Evolutionary conservation across 2,797 vertebrate genomes (phyloP).

Genomic region (Parauchenoglanis punctatus): DNA sequence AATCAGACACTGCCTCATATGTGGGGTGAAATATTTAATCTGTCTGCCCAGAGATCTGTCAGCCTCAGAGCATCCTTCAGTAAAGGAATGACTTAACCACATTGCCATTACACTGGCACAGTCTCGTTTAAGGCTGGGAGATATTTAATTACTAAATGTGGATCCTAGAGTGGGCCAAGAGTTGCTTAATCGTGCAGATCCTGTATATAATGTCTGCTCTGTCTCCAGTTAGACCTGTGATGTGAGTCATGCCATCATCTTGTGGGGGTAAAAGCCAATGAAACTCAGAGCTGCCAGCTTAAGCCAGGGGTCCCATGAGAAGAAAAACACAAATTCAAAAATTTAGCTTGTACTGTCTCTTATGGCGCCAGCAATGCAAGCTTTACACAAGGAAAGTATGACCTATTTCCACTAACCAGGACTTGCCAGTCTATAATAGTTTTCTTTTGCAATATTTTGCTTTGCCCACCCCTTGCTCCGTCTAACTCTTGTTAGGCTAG

Average conservation of each 20-base stretch:
- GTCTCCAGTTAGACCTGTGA: constrained; percentile 60
- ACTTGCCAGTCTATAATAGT: constrained; percentile 59
- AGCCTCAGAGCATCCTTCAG: constrained; percentile 59
- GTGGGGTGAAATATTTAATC: constrained; percentile 47
- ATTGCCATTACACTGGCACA: constrained; percentile 48
- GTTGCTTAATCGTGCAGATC: constrained; percentile 70
- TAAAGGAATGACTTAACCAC: constrained; percentile 54
- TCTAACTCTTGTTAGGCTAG: constrained; percentile 25
- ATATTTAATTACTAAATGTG: constrained; percentile 71
- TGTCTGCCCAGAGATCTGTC: constrained; percentile 54
- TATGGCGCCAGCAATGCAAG: constrained; percentile 57
- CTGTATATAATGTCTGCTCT: constrained; percentile 71
- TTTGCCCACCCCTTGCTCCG: constrained; percentile 43
- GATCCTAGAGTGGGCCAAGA: constrained; percentile 64
- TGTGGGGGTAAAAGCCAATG: constrained; percentile 62
- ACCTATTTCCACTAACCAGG: constrained; percentile 61
- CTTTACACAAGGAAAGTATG: constrained; percentile 70
- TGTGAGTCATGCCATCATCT: constrained; percentile 71
- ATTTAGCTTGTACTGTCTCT: constrained; percentile 62
- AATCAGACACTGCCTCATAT: constrained; percentile 59
- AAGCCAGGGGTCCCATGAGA: constrained; percentile 56
- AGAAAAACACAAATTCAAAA: constrained; percentile 56
- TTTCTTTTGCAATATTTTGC: constrained; percentile 50
- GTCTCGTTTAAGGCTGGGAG: constrained; percentile 49
- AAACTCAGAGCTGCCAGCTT: constrained; percentile 63